phyloP scores from a whole-genome alignment of 1,140 invertebrate species.

The Leucophenga varia region DNA sequence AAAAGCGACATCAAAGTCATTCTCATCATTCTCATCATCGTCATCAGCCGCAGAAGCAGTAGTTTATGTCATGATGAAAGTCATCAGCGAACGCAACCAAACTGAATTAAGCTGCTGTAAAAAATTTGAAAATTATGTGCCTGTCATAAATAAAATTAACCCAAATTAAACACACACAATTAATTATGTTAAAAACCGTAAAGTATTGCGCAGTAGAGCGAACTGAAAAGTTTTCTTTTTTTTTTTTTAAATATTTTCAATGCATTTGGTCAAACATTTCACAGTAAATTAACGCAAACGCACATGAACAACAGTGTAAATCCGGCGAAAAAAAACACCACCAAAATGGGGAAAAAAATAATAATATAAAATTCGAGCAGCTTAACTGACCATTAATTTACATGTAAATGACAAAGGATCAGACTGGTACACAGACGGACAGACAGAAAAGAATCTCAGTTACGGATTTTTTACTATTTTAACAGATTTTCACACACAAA shows the following conservation, averaged over 20 bases:
- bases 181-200: slow-evolving; percentile 39
- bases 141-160: slow-evolving; percentile 52
- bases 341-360: slow-evolving; percentile 13
- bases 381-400: slow-evolving; percentile 52
- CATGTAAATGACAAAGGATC: slow-evolving; percentile 46
- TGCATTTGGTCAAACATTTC: slow-evolving; percentile 37
- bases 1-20: no score
- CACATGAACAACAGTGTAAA: no score
- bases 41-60: no score
- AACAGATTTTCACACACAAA: neutral
- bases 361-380: slow-evolving; percentile 28
- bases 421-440: no score
- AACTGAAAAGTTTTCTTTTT: slow-evolving; percentile 9
- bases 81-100: slow-evolving; percentile 19
- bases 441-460: no score
- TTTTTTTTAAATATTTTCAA: no score
- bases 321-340: no score
- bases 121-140: slow-evolving; percentile 40
- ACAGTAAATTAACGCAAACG: slow-evolving; percentile 48
- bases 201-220: no score
- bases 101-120: slow-evolving; percentile 17
- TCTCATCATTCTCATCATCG: no score
- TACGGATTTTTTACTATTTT: neutral
- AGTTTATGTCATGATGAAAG: neutral
- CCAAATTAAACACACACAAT: slow-evolving; percentile 52